Base-by-base conservation (phyloP, 1,140 invertebrate species). In the Brachionus calyciflorus region DNA sequence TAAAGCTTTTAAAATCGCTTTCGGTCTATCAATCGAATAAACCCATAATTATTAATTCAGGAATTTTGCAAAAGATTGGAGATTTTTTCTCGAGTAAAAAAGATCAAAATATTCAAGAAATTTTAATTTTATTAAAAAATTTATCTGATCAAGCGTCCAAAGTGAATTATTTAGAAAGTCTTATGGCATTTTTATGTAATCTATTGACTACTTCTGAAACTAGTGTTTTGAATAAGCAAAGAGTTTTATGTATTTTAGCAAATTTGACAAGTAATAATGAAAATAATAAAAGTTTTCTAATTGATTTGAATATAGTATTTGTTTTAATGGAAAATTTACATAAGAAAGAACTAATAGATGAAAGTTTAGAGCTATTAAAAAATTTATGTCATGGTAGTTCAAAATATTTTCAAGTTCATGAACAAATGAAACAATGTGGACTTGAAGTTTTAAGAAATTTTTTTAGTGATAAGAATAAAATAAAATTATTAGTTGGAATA, bases 251-350 rank as follows among this genome's bases (percentile, higher is more conserved):
- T 33, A 60, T 60, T 60, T 60, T 60, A 30, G 30, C 26, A 33
- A 60, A 60, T 60, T 30, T 33, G 33, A 60, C 26, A n/a, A 4
- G 26, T 30, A 60, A 60, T 30, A 60, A 60, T 33, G 55, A 30
- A n/a, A 60, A 33, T 33, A 60, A 60, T 60, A 60, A 60, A 10
- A 14, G 5, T 9, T 33, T 30, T n/a, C 33, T 60, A 19, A 60
- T 60, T 26, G 28, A 60, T 6, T 60, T 33, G n/a, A 60, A 60
- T n/a, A 33, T 26, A n/a, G 17, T 33, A 33, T 5, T 33, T 17
- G 7, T 60, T 30, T 60, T 60, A 30, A 17, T 60, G 10, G 33
- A 60, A 30, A 30, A 60, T 60, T 60, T 60, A 14, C n/a, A 60
- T 19, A 30, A 14, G 2, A n/a, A 33, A 33, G 28, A 60, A 12